A percentile compares a stretch with the other conserved stretches of the same genome.
phyloP scores from a whole-genome alignment of 2,888 invertebrate genomes.

The Augochlorella aurata region DNA sequence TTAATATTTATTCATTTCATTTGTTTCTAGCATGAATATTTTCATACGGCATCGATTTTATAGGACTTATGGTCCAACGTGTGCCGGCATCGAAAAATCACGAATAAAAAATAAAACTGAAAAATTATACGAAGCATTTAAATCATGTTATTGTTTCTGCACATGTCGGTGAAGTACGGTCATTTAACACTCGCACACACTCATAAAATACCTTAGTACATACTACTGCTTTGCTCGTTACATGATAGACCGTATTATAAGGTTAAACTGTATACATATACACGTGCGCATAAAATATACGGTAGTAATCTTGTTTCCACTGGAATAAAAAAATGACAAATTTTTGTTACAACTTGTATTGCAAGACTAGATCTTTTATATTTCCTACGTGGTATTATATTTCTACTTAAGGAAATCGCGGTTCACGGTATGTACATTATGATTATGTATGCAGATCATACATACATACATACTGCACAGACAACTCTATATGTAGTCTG shows the following conservation, averaged over 20 bases:
- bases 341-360: neutral
- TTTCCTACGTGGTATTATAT: neutral
- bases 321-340: neutral
- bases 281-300: neutral
- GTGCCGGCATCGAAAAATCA: constrained; percentile 2
- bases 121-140: neutral
- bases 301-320: neutral
- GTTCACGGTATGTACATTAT: neutral
- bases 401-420: neutral
- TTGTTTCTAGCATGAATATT: neutral
- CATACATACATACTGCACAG: neutral
- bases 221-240: neutral
- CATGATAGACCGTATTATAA: neutral
- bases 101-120: neutral
- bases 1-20: neutral
- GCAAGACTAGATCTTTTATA: neutral
- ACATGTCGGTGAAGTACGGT: neutral
- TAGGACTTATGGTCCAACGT: neutral
- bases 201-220: neutral
- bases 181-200: neutral
- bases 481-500: neutral
- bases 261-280: neutral
- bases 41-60: neutral
- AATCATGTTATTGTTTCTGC: neutral
- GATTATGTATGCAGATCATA: no score